Evolutionary conservation across 2,888 invertebrate genomes (phyloP).

Genomic region (Beris chalybata): DNA sequence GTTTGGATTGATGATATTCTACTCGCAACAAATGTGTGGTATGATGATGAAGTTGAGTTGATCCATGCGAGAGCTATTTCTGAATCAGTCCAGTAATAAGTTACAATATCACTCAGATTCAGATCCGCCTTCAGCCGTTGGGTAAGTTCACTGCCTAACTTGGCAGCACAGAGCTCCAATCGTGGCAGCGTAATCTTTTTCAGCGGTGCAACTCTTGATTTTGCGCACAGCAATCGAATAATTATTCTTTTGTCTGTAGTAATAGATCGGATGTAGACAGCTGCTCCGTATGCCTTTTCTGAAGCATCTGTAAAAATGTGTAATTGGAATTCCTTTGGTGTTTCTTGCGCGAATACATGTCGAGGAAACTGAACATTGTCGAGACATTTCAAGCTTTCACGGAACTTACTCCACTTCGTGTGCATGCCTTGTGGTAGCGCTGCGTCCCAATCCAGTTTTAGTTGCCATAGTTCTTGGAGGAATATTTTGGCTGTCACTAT

Average conservation of each 20-base stretch:
- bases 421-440: no score
- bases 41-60: no score
- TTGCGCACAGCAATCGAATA: neutral
- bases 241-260: neutral
- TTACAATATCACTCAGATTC: neutral
- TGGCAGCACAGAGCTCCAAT: conserved; percentile 3
- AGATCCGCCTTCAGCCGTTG: neutral
- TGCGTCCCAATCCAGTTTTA: no score
- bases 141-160: neutral
- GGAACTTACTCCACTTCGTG: no score
- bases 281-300: conserved; percentile 4
- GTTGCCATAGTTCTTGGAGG: no score
- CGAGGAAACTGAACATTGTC: conserved; percentile 9
- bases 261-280: conserved; percentile 3
- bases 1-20: neutral
- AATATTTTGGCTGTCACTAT: no score
- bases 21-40: neutral
- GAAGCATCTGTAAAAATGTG: conserved; percentile 22
- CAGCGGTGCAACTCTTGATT: neutral
- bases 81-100: neutral
- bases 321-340: conserved; percentile 1
- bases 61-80: neutral
- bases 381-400: neutral
- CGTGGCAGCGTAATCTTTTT: neutral
- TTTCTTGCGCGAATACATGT: neutral